Conservation (phyloP, 1,140 invertebrate genomes). For the Hesperophylax magnus region DNA sequence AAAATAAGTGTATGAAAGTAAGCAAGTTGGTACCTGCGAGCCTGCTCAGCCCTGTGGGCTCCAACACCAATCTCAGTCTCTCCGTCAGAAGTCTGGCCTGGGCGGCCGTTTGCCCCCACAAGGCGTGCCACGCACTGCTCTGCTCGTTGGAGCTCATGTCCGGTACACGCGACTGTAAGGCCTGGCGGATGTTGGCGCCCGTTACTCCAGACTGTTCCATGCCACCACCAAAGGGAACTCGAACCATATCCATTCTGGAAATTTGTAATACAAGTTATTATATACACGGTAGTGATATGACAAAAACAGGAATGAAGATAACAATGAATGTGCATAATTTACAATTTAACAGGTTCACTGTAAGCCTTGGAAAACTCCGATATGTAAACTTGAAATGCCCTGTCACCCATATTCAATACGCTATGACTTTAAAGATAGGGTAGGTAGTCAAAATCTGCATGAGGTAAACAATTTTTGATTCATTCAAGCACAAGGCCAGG, state of each 20-base stretch:
- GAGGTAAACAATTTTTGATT: too few species aligned
- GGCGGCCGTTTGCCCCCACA: constrained; percentile 72
- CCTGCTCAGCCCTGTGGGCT: constrained; percentile 94
- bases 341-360: too few species aligned
- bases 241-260: constrained; percentile 45
- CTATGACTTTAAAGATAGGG: too few species aligned
- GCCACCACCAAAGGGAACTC: not conserved
- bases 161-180: constrained; percentile 10
- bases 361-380: too few species aligned
- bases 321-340: too few species aligned
- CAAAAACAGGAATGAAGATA: too few species aligned
- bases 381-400: too few species aligned
- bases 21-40: constrained; percentile 76
- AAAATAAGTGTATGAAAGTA: too few species aligned
- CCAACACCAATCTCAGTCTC: constrained; percentile 92
- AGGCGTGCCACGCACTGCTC: constrained; percentile 60
- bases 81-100: constrained; percentile 94
- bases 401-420: too few species aligned
- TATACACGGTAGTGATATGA: constrained; percentile 2
- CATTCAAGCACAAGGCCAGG: too few species aligned
- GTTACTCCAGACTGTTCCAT: constrained; percentile 22
- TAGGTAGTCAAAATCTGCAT: too few species aligned
- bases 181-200: constrained; percentile 29
- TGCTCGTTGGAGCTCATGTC: not conserved
- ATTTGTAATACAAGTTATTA: not conserved